Percentiles rank a stretch among this genome's conserved stretches.
phyloP scores from a whole-genome alignment of 2,888 invertebrate species.

The Aphrophora alni region DNA sequence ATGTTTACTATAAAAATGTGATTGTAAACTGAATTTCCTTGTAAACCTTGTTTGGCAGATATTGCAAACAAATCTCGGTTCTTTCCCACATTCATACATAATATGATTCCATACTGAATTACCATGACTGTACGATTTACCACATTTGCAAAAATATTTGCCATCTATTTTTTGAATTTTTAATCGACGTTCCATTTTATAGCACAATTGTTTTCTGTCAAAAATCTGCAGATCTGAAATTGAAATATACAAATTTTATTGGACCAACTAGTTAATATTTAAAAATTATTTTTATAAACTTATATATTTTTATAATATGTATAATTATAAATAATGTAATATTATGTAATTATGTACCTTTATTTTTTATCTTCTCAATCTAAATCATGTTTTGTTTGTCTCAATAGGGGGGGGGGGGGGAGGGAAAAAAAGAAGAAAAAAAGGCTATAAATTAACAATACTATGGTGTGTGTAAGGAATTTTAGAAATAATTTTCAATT shows the following conservation, averaged over 20 bases:
- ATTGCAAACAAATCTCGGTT: slow-evolving; percentile 57
- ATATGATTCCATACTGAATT: slow-evolving; percentile 50
- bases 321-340: too few relatives aligned
- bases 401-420: too few relatives aligned
- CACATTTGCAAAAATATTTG: slow-evolving; percentile 39
- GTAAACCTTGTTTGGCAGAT: slow-evolving; percentile 56
- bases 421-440: too few relatives aligned
- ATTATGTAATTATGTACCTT: too few relatives aligned
- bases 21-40: slow-evolving; percentile 35
- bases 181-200: not conserved
- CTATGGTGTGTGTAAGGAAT: too few relatives aligned
- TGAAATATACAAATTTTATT: not conserved
- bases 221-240: not conserved
- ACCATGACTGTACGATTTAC: slow-evolving; percentile 19
- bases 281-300: too few relatives aligned
- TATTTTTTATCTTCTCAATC: too few relatives aligned
- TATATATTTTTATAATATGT: too few relatives aligned
- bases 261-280: not conserved
- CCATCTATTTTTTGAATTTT: slow-evolving; percentile 36
- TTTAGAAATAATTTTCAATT: too few relatives aligned
- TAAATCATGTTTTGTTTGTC: too few relatives aligned
- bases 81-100: slow-evolving; percentile 57
- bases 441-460: too few relatives aligned
- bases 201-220: not conserved
- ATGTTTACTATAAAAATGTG: slow-evolving; percentile 32